These are phyloP conservation scores for Oophaga sylvatica DNA, from an alignment of 2,797 vertebrate genomes.

Conservation along the genomic window DNA sequence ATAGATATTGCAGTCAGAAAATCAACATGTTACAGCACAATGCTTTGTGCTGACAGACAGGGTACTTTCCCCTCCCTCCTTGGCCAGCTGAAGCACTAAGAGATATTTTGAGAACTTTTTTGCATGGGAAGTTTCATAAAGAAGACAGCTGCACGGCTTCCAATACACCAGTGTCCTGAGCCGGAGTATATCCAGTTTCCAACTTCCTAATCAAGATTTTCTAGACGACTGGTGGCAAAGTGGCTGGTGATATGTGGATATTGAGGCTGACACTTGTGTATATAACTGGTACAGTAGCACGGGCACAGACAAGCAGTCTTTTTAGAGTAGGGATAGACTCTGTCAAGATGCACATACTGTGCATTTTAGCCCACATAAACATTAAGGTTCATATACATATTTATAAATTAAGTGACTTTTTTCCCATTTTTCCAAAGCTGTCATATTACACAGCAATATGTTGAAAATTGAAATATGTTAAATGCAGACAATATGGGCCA, in stretches of 20 bases:
- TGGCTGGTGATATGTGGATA: constrained; percentile 52
- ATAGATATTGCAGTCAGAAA: not conserved
- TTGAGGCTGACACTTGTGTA: constrained; percentile 45
- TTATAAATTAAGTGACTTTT: not conserved
- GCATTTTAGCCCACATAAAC: not conserved
- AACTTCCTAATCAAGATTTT: constrained; percentile 54
- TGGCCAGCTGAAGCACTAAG: constrained; percentile 57
- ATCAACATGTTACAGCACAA: constrained; percentile 31
- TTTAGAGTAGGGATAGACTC: constrained; percentile 3
- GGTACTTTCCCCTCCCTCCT: constrained; percentile 58
- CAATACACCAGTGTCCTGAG: constrained; percentile 28
- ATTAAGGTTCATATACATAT: not conserved
- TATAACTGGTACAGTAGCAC: constrained; percentile 49
- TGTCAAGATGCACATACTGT: not conserved
- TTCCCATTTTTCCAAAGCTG: not conserved
- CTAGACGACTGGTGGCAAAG: constrained; percentile 34
- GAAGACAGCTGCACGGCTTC: constrained; percentile 46
- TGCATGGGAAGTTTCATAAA: constrained; percentile 37
- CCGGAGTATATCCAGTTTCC: constrained; percentile 46
- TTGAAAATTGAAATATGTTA: not conserved
- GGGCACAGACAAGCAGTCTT: not conserved
- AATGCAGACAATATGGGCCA: not conserved
- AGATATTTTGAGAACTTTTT: constrained; percentile 60
- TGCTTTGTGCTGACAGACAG: constrained; percentile 38
- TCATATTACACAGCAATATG: no score